Base-by-base conservation (phyloP, 2,888 invertebrate genomes). In the Lumbricus terrestris region DNA sequence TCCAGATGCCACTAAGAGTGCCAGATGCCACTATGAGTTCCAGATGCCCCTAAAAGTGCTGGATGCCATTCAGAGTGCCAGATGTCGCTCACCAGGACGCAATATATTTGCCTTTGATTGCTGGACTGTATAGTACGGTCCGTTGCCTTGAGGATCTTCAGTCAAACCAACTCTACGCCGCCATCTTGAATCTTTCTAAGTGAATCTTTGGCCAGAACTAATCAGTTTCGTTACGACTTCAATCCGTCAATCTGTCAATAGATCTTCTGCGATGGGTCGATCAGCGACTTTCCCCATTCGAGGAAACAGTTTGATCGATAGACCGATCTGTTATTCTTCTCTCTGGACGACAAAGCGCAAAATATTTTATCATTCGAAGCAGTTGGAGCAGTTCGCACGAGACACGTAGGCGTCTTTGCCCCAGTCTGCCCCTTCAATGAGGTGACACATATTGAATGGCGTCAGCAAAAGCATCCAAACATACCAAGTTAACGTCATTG, bases 281-380 rank as follows among this genome's bases (percentile, higher is more conserved):
- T 69, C 69, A 69, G n/a, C n/a, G 69, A 69, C 69, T 69, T 69
- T 69, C n/a, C 69, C 69, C 29, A 69, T 6, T 69, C n/a, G 69
- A 69, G 29, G n/a, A n/a, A 69, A 69, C 69, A 69, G n/a, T 69
- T 69, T 69, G 69, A 69, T 69, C 69, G 69, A 69, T 69, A n/a
- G 69, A 11, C 69, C n/a, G 11, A 0, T 69, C n/a, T n/a, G n/a
- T 69, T 69, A 29, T 69, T 69, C 69, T 69, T 8, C 69, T n/a
- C n/a, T n/a, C n/a, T n/a, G 11, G 69, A 29, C 69, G 69, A n/a
- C n/a, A 69, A 69, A 69, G 69, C 29, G 2, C 29, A 16, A 69
- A 69, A 69, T 69, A 69, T 69, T 69, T 69, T 69, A n/a, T 69
- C 69, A 69, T n/a, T 69, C 69, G 69, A 69, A 69, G 69, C 69